phyloP scores from a whole-genome alignment of 37 sponge, comb jelly and placozoan species.

The Mnemiopsis leidyi region DNA sequence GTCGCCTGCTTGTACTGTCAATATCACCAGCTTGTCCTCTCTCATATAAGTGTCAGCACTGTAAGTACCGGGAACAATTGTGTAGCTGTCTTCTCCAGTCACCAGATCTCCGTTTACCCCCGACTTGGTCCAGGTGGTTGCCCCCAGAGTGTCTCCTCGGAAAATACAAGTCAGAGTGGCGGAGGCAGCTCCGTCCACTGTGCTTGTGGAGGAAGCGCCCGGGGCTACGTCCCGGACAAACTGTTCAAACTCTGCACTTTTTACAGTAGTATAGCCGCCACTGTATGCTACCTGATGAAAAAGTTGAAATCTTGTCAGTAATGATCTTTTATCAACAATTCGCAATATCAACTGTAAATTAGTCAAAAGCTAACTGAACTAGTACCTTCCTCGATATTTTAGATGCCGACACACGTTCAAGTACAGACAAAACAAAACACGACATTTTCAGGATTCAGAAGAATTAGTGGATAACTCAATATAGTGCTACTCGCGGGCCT shows the following conservation, averaged over 20 bases:
- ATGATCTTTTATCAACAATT: too few species aligned
- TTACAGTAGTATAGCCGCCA: not conserved
- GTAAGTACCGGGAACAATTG: not conserved
- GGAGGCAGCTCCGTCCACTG: not conserved
- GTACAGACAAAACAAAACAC: too few species aligned
- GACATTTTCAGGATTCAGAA: too few species aligned
- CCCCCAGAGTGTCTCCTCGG: not conserved
- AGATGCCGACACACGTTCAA: too few species aligned
- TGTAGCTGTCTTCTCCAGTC: not conserved
- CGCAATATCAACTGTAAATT: too few species aligned
- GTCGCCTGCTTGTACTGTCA: not conserved
- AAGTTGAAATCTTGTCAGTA: too few species aligned
- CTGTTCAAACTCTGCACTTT: not conserved
- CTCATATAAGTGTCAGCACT: not conserved
- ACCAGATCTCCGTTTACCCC: not conserved
- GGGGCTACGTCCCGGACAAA: not conserved
- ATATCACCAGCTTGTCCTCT: not conserved
- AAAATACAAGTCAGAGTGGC: not conserved
- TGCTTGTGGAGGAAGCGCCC: not conserved
- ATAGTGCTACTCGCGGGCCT: too few species aligned
- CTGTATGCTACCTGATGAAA: not conserved
- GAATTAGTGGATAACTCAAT: too few species aligned
- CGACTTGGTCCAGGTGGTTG: not conserved
- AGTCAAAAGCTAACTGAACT: too few species aligned
- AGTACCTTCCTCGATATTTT: too few species aligned